Percentiles rank a stretch among this genome's conserved stretches.
These are phyloP conservation scores for Anguilla anguilla DNA, from an alignment of 2,797 vertebrate species.

Conservation along the genomic window DNA sequence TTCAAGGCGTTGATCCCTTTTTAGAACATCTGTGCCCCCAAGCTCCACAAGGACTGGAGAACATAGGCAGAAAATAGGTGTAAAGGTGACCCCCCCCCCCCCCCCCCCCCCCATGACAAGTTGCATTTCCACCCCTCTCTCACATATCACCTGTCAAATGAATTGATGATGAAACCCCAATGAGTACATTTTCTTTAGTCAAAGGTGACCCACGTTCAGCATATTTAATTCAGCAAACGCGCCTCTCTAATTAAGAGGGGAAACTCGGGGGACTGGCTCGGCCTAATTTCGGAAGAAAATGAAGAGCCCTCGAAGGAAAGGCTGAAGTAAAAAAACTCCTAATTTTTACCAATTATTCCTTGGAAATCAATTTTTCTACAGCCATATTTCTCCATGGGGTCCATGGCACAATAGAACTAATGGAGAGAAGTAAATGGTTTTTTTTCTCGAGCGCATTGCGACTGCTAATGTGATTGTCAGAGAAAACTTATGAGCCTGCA, in stretches of 20 bases:
- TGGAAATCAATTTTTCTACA: background rate
- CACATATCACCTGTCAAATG: background rate
- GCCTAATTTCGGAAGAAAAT: background rate
- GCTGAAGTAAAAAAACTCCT: background rate
- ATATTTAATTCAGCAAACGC: background rate
- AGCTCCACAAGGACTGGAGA: background rate
- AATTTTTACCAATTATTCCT: background rate
- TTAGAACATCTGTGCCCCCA: background rate
- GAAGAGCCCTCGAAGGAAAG: background rate
- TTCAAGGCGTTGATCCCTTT: background rate
- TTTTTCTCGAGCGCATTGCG: background rate
- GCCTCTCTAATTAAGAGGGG: background rate
- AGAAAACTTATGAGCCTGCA: background rate
- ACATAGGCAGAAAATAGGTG: background rate
- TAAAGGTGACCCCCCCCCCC: background rate
- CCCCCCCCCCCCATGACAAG: background rate
- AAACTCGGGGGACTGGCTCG: background rate
- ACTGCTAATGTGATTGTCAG: background rate
- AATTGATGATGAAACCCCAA: background rate
- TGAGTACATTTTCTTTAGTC: conserved; percentile 7
- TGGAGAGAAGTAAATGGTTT: background rate
- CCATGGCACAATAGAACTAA: background rate
- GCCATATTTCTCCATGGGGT: background rate
- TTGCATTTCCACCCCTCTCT: background rate
- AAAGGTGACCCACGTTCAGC: background rate